Conservation (phyloP, 1,140 invertebrate genomes). For the Rhagoletis pomonella region DNA sequence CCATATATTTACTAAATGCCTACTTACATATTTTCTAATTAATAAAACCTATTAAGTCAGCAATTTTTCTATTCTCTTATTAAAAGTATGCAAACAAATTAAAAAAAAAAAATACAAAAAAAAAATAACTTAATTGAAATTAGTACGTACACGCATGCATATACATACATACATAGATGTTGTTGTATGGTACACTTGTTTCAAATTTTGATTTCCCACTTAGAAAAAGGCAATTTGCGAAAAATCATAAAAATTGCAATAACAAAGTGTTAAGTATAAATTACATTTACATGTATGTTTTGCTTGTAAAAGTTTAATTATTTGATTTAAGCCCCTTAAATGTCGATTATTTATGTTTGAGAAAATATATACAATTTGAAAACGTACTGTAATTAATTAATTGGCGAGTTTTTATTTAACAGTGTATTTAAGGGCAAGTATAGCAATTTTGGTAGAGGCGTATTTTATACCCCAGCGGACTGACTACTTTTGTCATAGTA, state of each 20-base stretch:
- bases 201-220: background rate
- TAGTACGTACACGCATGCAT: background rate
- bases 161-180: background rate
- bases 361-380: slow-evolving; percentile 27
- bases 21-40: slow-evolving; percentile 50
- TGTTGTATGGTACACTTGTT: slow-evolving; percentile 39
- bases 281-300: slow-evolving; percentile 36
- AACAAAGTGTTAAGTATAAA: background rate
- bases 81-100: slow-evolving; percentile 5
- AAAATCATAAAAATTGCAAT: background rate
- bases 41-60: slow-evolving; percentile 46
- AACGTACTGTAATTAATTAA: slow-evolving; percentile 30
- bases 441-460: too few species aligned
- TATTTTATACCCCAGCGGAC: too few species aligned
- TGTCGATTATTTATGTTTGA: slow-evolving; percentile 51
- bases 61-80: slow-evolving; percentile 49
- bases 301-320: slow-evolving; percentile 44
- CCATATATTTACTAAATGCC: background rate
- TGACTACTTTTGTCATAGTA: too few species aligned
- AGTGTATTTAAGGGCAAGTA: too few species aligned
- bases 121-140: slow-evolving; percentile 16
- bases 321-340: slow-evolving; percentile 41
- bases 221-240: slow-evolving; percentile 5
- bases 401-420: background rate
- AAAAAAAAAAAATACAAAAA: background rate